Evolutionary conservation across 2,888 invertebrate genomes (phyloP).

Genomic region (Dasypolia templi): DNA sequence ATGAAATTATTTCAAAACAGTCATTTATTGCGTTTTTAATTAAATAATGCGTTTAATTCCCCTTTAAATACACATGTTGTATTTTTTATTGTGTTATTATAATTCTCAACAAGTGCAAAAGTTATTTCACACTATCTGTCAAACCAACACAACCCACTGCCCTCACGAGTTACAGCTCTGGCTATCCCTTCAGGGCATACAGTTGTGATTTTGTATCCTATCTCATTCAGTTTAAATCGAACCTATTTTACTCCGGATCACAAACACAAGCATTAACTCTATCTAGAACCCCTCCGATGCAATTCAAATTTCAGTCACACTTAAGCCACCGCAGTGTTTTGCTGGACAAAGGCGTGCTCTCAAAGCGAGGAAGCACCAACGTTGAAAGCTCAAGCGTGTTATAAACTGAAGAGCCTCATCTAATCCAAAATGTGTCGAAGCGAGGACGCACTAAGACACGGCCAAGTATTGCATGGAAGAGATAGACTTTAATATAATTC

Average conservation of each 20-base stretch:
- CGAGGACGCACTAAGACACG: neutral
- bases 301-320: constrained; percentile 15
- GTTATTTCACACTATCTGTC: neutral
- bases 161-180: neutral
- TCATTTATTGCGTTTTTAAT: too few relatives aligned
- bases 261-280: neutral
- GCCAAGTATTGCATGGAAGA: neutral
- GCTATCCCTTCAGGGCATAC: neutral
- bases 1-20: too few relatives aligned
- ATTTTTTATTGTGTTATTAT: neutral
- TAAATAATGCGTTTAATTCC: neutral
- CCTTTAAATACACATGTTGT: neutral
- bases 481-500: neutral
- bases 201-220: too few relatives aligned
- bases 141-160: too few relatives aligned
- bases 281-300: neutral
- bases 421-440: constrained; percentile 20
- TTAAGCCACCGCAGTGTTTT: neutral
- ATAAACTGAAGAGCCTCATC: neutral
- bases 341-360: constrained; percentile 4
- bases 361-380: constrained; percentile 8
- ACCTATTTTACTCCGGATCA: too few relatives aligned
- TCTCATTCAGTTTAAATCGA: neutral
- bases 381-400: constrained; percentile 18
- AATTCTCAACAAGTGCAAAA: neutral